Evolutionary conservation across 2,113 vertebrate species (phyloP).

Genomic region (Ceyx melanurus): DNA sequence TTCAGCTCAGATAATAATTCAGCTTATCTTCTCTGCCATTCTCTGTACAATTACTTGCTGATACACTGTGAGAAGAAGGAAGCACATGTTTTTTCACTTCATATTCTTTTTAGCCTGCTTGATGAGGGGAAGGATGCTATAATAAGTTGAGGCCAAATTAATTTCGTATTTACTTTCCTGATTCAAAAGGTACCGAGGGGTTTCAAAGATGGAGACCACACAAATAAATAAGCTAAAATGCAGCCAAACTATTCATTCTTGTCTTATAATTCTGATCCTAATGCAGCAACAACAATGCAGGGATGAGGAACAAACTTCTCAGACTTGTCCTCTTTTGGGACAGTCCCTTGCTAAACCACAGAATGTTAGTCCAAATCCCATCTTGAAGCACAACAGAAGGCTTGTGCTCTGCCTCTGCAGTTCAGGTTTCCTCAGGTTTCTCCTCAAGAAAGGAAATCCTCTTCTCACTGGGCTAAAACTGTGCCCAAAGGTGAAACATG

Average conservation of each 20-base stretch:
- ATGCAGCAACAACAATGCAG: background rate
- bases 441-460: background rate
- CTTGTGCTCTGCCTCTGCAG: background rate
- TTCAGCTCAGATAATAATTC: background rate
- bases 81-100: background rate
- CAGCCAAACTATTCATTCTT: background rate
- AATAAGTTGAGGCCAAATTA: background rate
- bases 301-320: background rate
- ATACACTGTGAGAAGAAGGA: background rate
- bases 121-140: background rate
- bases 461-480: background rate
- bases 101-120: background rate
- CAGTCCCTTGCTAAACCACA: background rate
- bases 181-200: background rate
- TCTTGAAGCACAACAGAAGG: background rate
- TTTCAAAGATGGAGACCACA: background rate
- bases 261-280: background rate
- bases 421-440: background rate
- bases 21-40: background rate
- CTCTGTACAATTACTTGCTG: background rate
- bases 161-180: background rate
- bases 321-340: background rate
- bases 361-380: background rate
- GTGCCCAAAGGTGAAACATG: background rate
- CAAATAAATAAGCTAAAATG: background rate